Conservation (phyloP, 2,113 vertebrate genomes). For the Poeciliopsis retropinna region DNA sequence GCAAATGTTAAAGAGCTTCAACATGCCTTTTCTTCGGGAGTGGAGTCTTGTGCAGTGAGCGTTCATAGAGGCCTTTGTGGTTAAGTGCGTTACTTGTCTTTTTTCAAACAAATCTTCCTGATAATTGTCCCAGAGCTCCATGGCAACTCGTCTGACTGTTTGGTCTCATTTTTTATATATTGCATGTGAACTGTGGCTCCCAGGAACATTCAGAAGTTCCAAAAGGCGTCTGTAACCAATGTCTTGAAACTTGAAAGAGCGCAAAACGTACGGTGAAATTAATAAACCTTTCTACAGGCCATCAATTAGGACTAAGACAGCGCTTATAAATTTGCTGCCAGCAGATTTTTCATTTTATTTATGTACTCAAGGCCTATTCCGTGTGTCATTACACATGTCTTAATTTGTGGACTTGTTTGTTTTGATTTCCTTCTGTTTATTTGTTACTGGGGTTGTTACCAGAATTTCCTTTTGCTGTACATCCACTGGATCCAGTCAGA, state of each 20-base stretch:
- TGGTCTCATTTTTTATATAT: too few relatives aligned
- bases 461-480: neutral
- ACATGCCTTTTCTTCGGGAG: neutral
- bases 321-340: neutral
- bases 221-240: too few relatives aligned
- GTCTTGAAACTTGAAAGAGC: neutral
- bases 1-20: neutral
- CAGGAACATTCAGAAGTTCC: too few relatives aligned
- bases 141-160: neutral
- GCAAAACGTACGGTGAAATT: too few relatives aligned
- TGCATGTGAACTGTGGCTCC: too few relatives aligned
- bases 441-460: neutral
- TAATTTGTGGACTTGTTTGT: neutral
- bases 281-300: neutral
- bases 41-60: neutral
- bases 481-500: slow-evolving; percentile 35
- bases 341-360: too few relatives aligned
- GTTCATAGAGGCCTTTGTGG: neutral
- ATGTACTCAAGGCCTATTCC: neutral
- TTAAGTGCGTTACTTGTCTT: neutral
- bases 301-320: neutral
- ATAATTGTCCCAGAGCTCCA: neutral
- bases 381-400: neutral
- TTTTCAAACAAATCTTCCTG: too few relatives aligned
- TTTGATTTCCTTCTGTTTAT: too few relatives aligned